A percentile compares a stretch with the other conserved stretches of the same genome.
Conservation (phyloP, 2,888 invertebrate species). For the Heteropelma amictum region DNA sequence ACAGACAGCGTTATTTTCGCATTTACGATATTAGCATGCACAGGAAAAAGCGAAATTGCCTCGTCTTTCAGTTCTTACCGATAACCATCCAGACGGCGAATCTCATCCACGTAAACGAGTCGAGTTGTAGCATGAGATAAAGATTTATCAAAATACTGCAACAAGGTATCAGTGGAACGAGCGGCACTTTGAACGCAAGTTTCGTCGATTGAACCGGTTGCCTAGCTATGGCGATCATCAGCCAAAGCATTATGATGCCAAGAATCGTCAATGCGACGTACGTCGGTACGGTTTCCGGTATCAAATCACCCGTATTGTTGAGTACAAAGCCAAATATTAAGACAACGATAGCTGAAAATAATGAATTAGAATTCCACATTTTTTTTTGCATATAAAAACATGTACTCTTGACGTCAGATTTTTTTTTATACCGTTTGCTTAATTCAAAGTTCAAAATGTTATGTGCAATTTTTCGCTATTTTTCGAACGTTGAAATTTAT, state of each 20-base stretch:
- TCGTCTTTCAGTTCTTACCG: constrained; percentile 79
- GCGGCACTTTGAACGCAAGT: constrained; percentile 89
- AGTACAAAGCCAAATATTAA: constrained; percentile 80
- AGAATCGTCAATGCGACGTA: constrained; percentile 79
- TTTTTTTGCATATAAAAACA: not conserved
- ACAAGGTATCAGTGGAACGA: constrained; percentile 91
- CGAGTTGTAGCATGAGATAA: constrained; percentile 94
- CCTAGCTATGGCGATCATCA: constrained; percentile 82
- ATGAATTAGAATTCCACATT: not conserved
- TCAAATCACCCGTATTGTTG: constrained; percentile 71
- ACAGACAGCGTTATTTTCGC: too few species aligned
- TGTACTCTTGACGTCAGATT: not conserved
- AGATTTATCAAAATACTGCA: constrained; percentile 92
- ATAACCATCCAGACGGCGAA: constrained; percentile 91
- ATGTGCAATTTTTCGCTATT: too few species aligned
- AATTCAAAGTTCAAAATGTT: too few species aligned
- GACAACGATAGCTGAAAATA: constrained; percentile 80
- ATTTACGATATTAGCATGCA: not conserved
- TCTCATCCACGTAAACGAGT: constrained; percentile 91
- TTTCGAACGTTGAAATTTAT: too few species aligned
- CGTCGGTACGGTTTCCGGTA: constrained; percentile 71
- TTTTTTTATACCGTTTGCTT: not conserved
- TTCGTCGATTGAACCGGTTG: constrained; percentile 84
- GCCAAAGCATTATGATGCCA: constrained; percentile 77
- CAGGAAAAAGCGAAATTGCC: not conserved